Base-by-base conservation (phyloP, 2,113 vertebrate species). In the Coptodon bakossiorum region DNA sequence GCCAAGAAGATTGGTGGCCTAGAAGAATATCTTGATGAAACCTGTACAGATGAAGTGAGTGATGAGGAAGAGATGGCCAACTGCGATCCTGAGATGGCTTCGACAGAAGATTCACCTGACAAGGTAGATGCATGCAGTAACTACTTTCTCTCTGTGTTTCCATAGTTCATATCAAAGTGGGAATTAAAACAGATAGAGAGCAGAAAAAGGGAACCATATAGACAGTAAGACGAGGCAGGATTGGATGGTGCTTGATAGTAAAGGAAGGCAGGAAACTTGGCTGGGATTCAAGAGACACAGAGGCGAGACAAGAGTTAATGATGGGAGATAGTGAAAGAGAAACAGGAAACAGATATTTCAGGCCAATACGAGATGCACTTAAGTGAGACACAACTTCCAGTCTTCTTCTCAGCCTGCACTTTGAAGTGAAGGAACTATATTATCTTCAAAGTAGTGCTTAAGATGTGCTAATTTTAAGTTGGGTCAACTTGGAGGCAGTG, bases 1-100 rank as follows among this genome's bases (percentile, higher is more conserved):
- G 98, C 97, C 40, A 99, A 98, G 95, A 98, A 98, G 94, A 97
- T 97, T 0, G 95, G 93, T 2, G 87, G 95, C 0, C 87, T 97
- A 29, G 96, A 94, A 43, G 95, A 95, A 6, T 93, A 45, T 9
- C 81, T 95, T 7, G 96, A 97, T 0, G 97, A 95, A 68, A 89
- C 88, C 9, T 84, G 95, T 43, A 91, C 91, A 5, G 97, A 97
- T 1, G 97, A 98, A 66, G 94, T 87, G 0, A 96, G 96, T 0
- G 97, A 97, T 11, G 95, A 97, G 9, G 97, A 97, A 1, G 92
- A 93, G 7, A 92, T 93, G 5, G 95, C 84, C 3, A 94, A 96
- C n/a, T 82, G 89, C 2, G 95, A 97, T 3, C 91, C 94, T 4
- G 96, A 97, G 0, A 94, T 76, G 68, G 89, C 84, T n/a, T 31